Evolutionary conservation across 1,140 invertebrate genomes (phyloP), one percentile per base, ranked within the genome.

Genomic region (Hestina assimilis): DNA sequence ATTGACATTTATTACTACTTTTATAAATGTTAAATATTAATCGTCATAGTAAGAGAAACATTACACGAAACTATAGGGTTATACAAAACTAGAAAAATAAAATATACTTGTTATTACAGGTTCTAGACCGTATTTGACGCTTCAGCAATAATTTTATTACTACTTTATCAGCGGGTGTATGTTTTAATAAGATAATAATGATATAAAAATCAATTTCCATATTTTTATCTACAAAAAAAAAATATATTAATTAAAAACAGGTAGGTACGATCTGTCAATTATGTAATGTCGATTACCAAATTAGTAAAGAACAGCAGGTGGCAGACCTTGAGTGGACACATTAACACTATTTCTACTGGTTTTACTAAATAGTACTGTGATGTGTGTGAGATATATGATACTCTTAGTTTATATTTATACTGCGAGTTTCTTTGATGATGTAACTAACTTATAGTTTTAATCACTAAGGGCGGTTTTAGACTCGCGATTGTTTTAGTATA

Each of bases 291-390:
- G 51, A 42, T 54, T 43, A 54, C 28, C 51, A 28, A 24, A 56
- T 56, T 56, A 55, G 53, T 46, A 41, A 15, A 40, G 28, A 47
- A 26, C 47, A 50, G 55, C 47, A 17, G 55, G 55, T 15, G 55
- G 55, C 43, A 38, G 47, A 24, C 47, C 55, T 58, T 58, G 55
- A 43, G 19, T 42, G n/a, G 7, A 15, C n/a, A 41, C 20, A 50
- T 50, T 54, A 45, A 17, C 21, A 41, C 19, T 48, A 21, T 43
- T 45, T 45, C 40, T 21, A 45, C 40, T 33, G 24, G 38, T 23
- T 35, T 38, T 40, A 46, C 43, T 42, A 24, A 19, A 12, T 40
- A 20, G 19, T 5, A 12, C 29, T 31, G 2, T 31, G 5, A 4
- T 1, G 3, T 29, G n/a, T 31, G 29, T n/a, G 29, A 2, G 6